Conservation (phyloP, 1,140 invertebrate species). For the Caenorhabditis latens region DNA sequence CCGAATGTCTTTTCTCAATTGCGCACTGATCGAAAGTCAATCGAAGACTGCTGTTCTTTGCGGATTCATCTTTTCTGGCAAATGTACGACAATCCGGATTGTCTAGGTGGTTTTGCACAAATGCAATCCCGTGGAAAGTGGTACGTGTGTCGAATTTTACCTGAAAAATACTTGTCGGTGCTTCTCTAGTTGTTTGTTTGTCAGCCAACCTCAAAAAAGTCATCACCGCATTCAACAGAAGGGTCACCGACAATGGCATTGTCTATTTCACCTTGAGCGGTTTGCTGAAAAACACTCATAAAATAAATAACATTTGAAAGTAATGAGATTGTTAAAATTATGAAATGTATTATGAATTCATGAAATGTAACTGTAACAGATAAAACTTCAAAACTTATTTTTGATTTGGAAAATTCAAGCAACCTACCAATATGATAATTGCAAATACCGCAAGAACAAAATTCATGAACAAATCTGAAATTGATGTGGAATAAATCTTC, state of each 20-base stretch:
- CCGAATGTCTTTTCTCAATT: constrained; percentile 71
- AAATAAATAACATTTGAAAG: no score
- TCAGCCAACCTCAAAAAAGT: constrained; percentile 71
- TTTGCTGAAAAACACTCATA: constrained; percentile 7
- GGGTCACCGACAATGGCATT: constrained; percentile 75
- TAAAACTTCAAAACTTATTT: no score
- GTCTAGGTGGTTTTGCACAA: constrained; percentile 74
- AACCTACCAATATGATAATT: constrained; percentile 28
- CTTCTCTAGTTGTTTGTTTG: not conserved
- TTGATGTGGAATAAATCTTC: not conserved
- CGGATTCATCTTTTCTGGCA: constrained; percentile 61
- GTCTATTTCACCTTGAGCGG: constrained; percentile 37
- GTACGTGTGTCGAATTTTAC: constrained; percentile 74
- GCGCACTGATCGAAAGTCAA: constrained; percentile 73
- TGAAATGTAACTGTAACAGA: no score
- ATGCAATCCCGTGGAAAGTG: constrained; percentile 73
- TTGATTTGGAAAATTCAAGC: no score
- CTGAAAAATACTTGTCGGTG: constrained; percentile 11
- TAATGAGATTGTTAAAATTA: no score
- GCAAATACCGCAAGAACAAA: constrained; percentile 16
- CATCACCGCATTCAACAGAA: constrained; percentile 74
- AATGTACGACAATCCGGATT: constrained; percentile 73
- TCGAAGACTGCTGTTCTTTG: constrained; percentile 72
- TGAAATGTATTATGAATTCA: no score
- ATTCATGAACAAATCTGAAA: constrained; percentile 45